Percentiles rank a stretch among this genome's conserved stretches.
These are phyloP conservation scores for Smittia aterrima DNA, from an alignment of 2,888 invertebrate species.

Conservation along the genomic window DNA sequence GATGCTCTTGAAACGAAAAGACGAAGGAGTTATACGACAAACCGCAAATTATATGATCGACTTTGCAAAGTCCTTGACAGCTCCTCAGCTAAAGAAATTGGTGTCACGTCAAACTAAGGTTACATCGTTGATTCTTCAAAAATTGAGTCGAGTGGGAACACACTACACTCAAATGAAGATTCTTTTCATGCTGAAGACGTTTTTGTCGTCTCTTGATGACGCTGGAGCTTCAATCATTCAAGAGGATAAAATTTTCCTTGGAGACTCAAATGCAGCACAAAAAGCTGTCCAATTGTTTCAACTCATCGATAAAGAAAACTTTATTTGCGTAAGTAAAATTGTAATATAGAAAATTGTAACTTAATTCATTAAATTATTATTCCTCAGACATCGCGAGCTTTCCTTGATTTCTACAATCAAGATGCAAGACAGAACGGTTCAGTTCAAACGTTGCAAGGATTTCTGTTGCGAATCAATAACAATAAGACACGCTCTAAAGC, in stretches of 20 bases:
- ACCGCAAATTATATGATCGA: neutral
- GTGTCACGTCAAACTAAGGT: neutral
- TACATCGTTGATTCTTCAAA: neutral
- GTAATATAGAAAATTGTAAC: too few species aligned
- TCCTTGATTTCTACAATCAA: neutral
- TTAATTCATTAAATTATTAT: neutral
- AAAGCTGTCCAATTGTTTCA: neutral
- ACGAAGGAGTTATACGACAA: conserved; percentile 1
- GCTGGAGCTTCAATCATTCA: neutral
- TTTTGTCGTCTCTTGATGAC: neutral
- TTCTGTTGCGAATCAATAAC: neutral
- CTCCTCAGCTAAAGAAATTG: neutral
- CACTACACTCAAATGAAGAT: neutral
- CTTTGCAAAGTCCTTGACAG: neutral
- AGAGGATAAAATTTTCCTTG: neutral
- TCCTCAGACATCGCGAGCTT: neutral
- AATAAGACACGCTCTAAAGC: neutral
- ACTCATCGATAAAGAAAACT: neutral
- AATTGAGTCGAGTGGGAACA: neutral
- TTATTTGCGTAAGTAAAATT: neutral
- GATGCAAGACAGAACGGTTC: too few species aligned
- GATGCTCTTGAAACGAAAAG: neutral
- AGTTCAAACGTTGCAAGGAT: neutral
- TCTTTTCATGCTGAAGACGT: neutral
- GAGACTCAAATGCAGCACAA: too few species aligned